Evolutionary conservation across 2,113 vertebrate species (phyloP), one percentile per base, ranked within the genome.

Genomic region (Scopus umbretta): DNA sequence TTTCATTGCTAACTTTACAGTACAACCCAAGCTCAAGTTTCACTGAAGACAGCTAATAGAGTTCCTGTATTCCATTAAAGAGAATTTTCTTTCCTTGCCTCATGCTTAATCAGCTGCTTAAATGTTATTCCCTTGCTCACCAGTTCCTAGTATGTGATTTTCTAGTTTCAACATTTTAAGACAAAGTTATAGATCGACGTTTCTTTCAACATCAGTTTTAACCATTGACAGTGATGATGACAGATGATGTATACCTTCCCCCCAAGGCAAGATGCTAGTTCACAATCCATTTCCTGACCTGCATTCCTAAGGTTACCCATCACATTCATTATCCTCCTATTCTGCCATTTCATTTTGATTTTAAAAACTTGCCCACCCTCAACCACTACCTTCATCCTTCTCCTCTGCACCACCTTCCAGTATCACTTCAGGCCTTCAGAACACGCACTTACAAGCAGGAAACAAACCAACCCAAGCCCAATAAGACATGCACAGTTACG

Each of bases 1-100:
- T 95, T 96, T 95, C 76, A 10, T 78, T 65, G 65, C 50, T 95
- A 81, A n/a, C 80, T 89, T 97, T 96, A 62, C 50, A 67, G 47
- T 27, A 86, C 14, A 86, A 38, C 36, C 26, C 0, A 1, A 63
- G 84, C 86, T 97, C 91, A 92, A 40, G 73, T 96, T 96, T 96
- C 91, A 50, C 10, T 84, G 76, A 81, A 91, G 76, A 89, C 26
- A 74, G 68, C 61, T 95, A 86, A 38, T 50, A 84, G 68, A 86
- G 42, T 74, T 92, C 86, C 83, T 84, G 55, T 84, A 47, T 89
- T 92, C 80, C 83, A 92, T 78, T 92, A 87, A 88, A 96, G 49
- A 76, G 74, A 76, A 42, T 55, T 91, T 92, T 86, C 59, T 92
- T 94, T 91, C 80, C 72, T 84, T 86, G 42, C 26, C 61, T 81